Evolutionary conservation across 2,113 vertebrate genomes (phyloP).

Genomic region (Dolichallabes microphthalmus): DNA sequence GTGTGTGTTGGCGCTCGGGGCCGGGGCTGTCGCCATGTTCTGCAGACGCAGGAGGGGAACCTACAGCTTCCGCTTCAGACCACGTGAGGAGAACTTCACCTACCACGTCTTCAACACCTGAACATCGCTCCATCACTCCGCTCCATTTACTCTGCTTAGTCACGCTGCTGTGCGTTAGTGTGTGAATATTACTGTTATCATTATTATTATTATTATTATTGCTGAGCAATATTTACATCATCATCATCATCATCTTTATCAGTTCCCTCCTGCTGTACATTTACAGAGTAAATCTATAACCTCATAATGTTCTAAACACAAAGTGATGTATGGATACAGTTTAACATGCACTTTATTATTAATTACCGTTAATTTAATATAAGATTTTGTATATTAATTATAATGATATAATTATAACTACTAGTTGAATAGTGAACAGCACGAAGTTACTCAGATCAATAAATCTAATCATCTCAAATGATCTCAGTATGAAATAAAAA

Average conservation of each 20-base stretch:
- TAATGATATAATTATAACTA: too few species aligned
- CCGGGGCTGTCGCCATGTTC: conserved; percentile 52
- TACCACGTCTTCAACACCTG: conserved; percentile 66
- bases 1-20: conserved; percentile 28
- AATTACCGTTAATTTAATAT: too few species aligned
- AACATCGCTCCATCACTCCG: not conserved
- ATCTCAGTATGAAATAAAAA: not conserved
- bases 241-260: not conserved
- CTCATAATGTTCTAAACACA: not conserved
- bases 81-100: conserved; percentile 69
- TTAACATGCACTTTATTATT: not conserved
- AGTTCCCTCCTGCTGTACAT: not conserved
- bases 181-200: not conserved
- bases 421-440: not conserved
- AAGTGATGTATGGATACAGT: not conserved
- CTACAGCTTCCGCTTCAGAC: conserved; percentile 68
- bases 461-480: not conserved
- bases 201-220: not conserved
- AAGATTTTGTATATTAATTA: not conserved
- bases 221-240: conserved; percentile 1
- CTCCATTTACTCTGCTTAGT: not conserved
- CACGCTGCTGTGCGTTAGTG: not conserved
- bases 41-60: conserved; percentile 73
- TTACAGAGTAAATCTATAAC: not conserved
- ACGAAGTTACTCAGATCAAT: not conserved